These are phyloP conservation scores for Centropus unirufus DNA, from an alignment of 2,113 vertebrate species.

Conservation along the genomic window DNA sequence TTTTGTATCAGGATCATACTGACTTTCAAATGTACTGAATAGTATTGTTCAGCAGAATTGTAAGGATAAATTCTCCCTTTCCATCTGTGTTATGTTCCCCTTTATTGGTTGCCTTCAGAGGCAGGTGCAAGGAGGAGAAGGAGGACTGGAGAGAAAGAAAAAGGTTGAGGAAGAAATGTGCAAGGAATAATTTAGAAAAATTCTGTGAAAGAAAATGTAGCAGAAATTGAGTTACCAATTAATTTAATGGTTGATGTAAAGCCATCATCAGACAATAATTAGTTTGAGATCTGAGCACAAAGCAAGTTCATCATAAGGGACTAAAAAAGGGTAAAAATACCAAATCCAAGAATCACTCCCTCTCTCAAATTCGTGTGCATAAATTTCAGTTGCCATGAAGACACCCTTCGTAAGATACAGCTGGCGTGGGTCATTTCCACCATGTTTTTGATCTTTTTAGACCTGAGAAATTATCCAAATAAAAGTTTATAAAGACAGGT, in stretches of 20 bases:
- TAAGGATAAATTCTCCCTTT: neutral
- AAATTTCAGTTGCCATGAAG: neutral
- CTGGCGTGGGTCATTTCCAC: fast-evolving
- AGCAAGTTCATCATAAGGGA: neutral
- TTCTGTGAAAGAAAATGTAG: neutral
- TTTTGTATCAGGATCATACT: neutral
- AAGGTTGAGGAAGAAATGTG: neutral
- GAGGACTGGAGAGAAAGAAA: neutral
- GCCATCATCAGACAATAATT: neutral
- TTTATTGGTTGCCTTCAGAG: neutral
- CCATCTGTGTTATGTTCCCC: neutral
- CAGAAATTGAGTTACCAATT: neutral
- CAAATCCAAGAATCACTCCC: neutral
- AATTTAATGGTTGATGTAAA: neutral
- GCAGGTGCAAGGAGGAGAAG: neutral
- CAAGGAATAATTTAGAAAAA: neutral
- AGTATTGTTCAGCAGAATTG: neutral
- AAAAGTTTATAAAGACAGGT: neutral
- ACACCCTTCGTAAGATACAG: neutral
- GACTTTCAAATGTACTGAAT: neutral
- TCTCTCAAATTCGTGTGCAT: neutral
- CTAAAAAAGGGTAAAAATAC: neutral
- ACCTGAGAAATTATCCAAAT: neutral
- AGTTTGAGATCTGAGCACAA: neutral
- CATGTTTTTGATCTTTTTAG: neutral